Conservation (phyloP, 1,140 invertebrate species). For the Rhagoletis zephyria region DNA sequence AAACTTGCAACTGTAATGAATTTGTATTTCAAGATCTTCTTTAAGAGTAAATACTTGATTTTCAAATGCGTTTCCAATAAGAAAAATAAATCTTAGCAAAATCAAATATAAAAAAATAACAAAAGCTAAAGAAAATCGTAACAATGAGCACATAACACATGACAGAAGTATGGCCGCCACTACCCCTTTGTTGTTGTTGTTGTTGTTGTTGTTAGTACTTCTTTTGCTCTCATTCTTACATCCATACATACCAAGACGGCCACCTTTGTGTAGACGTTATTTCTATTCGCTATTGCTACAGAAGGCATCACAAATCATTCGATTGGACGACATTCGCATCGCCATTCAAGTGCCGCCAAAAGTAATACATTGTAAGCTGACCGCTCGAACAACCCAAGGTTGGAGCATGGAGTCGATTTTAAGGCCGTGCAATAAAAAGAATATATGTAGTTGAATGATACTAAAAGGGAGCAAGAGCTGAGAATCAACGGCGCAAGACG, state of each 20-base stretch:
- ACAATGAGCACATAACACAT: conserved; percentile 41
- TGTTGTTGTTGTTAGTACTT: neutral
- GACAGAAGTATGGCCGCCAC: neutral
- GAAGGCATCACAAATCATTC: conserved; percentile 56
- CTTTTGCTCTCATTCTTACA: neutral
- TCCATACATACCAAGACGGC: neutral
- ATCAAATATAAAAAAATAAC: neutral
- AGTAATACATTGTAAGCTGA: neutral
- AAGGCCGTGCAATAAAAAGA: neutral
- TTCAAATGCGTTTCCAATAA: neutral
- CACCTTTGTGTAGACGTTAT: neutral
- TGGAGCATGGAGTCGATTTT: neutral
- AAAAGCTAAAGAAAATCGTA: neutral
- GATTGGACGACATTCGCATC: conserved; percentile 53
- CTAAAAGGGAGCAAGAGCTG: too few relatives aligned
- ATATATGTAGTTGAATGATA: too few relatives aligned
- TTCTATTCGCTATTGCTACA: neutral
- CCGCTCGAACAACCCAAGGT: neutral
- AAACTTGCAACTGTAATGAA: neutral
- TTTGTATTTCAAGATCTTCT: neutral
- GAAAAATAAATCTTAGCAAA: neutral
- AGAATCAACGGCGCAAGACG: neutral
- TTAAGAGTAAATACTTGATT: neutral
- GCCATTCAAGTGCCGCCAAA: conserved; percentile 40
- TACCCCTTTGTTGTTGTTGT: neutral